phyloP scores from a whole-genome alignment of 2,888 invertebrate genomes.

The Drosophila testacea region DNA sequence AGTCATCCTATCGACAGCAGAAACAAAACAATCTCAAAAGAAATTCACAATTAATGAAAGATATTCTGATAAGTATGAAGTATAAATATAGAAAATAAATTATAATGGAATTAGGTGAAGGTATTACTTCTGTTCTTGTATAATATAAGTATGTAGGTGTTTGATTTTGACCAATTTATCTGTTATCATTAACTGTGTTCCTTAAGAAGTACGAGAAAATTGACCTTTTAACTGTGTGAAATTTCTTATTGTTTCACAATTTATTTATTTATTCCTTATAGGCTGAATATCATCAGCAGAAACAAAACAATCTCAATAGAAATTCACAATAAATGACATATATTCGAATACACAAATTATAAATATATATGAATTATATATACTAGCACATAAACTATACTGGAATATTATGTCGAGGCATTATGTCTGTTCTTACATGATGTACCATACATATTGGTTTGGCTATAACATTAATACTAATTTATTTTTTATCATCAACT shows the following conservation, averaged over 20 bases:
- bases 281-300: slow-evolving; percentile 26
- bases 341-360: too few species aligned
- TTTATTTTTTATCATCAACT: neutral
- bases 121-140: neutral
- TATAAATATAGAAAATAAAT: slow-evolving; percentile 2
- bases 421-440: too few species aligned
- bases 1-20: slow-evolving; percentile 27
- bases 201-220: neutral
- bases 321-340: too few species aligned
- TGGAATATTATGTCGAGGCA: neutral
- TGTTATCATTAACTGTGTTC: neutral
- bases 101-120: neutral
- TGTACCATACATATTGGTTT: too few species aligned
- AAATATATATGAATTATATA: too few species aligned
- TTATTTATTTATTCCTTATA: neutral
- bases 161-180: neutral
- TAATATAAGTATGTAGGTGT: neutral
- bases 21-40: slow-evolving; percentile 30
- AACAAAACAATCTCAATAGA: too few species aligned
- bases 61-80: slow-evolving; percentile 26
- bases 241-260: slow-evolving; percentile 13
- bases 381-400: neutral
- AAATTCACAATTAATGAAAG: slow-evolving; percentile 42
- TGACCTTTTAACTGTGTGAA: neutral
- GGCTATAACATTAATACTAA: too few species aligned